Conservation (phyloP, 2,113 vertebrate species). For the Acrocephalus kingi region DNA sequence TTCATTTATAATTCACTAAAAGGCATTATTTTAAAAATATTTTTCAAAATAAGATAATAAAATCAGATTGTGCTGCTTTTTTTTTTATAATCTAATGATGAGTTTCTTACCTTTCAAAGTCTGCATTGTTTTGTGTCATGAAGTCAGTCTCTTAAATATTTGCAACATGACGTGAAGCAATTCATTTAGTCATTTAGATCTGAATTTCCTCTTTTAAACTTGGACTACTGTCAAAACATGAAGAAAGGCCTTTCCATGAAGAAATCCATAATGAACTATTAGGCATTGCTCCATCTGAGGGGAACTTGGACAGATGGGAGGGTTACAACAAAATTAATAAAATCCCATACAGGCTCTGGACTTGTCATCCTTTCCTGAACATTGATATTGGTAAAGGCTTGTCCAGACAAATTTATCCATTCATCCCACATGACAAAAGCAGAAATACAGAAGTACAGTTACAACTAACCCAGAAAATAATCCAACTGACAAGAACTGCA, state of each 20-base stretch:
- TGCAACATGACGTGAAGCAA: not conserved
- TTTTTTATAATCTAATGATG: not conserved
- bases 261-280: not conserved
- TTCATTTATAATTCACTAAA: not conserved
- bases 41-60: not conserved
- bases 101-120: not conserved
- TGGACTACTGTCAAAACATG: not conserved
- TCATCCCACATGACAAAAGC: not conserved
- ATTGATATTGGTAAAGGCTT: not conserved
- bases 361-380: not conserved
- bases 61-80: not conserved
- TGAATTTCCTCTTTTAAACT: not conserved
- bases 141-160: not conserved
- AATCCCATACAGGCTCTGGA: not conserved
- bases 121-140: not conserved
- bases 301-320: not conserved
- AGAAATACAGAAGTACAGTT: not conserved
- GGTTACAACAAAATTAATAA: not conserved
- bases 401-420: not conserved
- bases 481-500: not conserved
- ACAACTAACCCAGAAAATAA: not conserved
- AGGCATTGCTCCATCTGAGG: not conserved
- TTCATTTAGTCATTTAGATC: not conserved
- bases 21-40: not conserved
- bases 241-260: conserved; percentile 2